phyloP scores from a whole-genome alignment of 2,797 vertebrate species.

The Zalophus californianus region DNA sequence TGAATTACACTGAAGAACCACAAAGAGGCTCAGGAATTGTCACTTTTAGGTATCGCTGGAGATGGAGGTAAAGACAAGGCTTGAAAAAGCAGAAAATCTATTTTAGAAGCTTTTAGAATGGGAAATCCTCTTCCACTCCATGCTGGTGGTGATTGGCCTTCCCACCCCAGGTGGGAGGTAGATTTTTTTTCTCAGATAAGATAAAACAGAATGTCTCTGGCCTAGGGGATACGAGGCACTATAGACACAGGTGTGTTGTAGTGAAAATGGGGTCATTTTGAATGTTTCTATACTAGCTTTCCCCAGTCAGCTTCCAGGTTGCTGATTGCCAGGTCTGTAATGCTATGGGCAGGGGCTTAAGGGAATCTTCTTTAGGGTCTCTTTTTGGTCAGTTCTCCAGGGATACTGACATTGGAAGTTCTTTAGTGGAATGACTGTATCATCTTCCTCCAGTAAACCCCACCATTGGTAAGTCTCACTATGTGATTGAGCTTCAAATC shows the following conservation, averaged over 20 bases:
- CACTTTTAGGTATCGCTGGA: neutral
- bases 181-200: neutral
- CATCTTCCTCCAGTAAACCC: neutral
- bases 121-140: neutral
- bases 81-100: neutral
- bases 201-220: neutral
- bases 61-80: neutral
- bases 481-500: neutral
- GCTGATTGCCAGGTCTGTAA: neutral
- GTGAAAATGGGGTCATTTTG: neutral
- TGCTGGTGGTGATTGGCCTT: neutral
- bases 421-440: neutral
- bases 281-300: neutral
- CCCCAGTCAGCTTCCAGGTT: neutral
- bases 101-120: neutral
- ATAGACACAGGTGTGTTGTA: accelerated
- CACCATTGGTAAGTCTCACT: neutral
- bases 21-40: neutral
- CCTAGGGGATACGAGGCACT: neutral
- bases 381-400: neutral
- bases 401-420: neutral
- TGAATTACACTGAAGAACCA: neutral
- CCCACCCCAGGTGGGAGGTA: neutral
- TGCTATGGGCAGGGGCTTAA: neutral
- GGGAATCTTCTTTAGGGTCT: neutral